Evolutionary conservation across 2,797 vertebrate genomes (phyloP), one percentile per base, ranked within the genome.

Genomic region (Rhynchotus rufescens): DNA sequence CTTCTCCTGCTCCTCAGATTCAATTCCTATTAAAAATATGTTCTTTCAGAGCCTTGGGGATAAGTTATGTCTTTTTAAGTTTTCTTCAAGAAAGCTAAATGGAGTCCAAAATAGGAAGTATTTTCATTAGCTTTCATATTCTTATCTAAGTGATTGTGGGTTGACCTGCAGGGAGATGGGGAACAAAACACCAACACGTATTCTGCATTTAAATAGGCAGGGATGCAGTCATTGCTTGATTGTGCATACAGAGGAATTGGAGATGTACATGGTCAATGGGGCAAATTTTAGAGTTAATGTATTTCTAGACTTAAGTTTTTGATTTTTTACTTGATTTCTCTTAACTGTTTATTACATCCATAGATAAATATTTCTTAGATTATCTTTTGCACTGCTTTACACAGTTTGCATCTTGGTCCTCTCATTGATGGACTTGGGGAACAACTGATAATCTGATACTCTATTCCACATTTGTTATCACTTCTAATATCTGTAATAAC

Each of bases 371-470:
- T 65, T 85, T 68, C 28, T 21, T 30, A 74, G 17, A 56, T 89
- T 22, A 44, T 76, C 30, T 64, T 7, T 66, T 79, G 14, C 26
- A 6, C 19, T 42, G 38, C 67, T 88, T 76, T 81, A 36, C 25
- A 16, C 8, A 20, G 19, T 34, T 81, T 36, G 45, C 69, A 7
- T 54, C 30, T 54, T 54, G 10, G 28, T 72, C 15, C 13, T 86
- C 57, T 49, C 40, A 14, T 28, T 71, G 47, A 74, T 61, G 30
- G 61, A 38, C 40, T 54, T 74, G 71, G 32, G 57, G 30, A 80
- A 71, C 56, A 90, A 67, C 78, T 89, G 78, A 91, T 88, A 52
- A 49, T 79, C 60, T 76, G 64, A 56, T 73, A 21, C 21, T 89
- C 17, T 85, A 25, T 54, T 61, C 51, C 15, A 2, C n/a, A 25